These are phyloP conservation scores for Vicugna pacos DNA, from an alignment of 2,113 vertebrate species.

Conservation along the genomic window DNA sequence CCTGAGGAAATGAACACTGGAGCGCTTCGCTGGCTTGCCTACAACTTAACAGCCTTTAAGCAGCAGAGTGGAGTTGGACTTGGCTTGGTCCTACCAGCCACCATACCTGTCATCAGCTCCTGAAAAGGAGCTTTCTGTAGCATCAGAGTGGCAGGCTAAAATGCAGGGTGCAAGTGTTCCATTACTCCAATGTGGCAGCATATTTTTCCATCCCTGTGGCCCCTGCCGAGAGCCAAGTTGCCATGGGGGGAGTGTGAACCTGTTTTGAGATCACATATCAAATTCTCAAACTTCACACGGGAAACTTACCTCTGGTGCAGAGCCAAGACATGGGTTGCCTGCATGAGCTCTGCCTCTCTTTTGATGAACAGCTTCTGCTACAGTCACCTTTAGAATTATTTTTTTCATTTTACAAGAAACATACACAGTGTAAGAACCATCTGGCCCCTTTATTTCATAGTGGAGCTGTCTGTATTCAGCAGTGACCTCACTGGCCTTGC, in stretches of 20 bases:
- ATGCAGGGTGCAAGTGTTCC: background rate
- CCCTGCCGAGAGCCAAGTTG: background rate
- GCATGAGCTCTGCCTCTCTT: background rate
- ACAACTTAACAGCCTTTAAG: background rate
- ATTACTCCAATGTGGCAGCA: background rate
- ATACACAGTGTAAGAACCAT: background rate
- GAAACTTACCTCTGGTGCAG: background rate
- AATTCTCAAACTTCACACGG: background rate
- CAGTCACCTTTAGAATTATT: background rate
- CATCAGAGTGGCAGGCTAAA: background rate
- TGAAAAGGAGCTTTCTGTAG: background rate
- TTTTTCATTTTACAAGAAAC: constrained; percentile 23
- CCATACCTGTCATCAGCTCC: too few relatives aligned
- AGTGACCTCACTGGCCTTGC: constrained; percentile 53
- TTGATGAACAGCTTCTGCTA: background rate
- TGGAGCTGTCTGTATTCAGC: constrained; percentile 21
- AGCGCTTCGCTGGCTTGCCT: background rate
- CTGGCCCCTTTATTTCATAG: constrained; percentile 66
- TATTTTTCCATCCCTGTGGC: background rate
- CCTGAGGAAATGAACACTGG: background rate
- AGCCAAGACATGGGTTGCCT: background rate
- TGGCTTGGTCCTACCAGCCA: fast-evolving
- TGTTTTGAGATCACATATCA: background rate
- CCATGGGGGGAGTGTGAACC: background rate
- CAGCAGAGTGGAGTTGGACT: too few relatives aligned